These are phyloP conservation scores for Cyprinus carpio DNA, from an alignment of 2,113 vertebrate genomes.

Conservation along the genomic window DNA sequence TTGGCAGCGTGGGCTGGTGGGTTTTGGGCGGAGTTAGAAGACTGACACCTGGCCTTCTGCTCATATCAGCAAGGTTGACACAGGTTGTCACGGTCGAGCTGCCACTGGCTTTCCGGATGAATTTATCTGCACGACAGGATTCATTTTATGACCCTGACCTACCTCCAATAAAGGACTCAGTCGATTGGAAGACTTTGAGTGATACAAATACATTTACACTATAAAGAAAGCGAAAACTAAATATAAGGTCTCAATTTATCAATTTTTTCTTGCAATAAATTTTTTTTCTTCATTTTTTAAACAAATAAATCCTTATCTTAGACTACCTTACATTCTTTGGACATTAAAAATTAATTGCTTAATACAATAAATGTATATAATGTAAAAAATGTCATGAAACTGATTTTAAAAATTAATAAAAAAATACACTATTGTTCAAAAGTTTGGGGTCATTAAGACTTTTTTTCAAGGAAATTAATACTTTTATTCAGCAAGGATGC, in stretches of 20 bases:
- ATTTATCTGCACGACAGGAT: neutral
- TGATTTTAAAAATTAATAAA: no score
- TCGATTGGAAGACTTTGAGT: neutral
- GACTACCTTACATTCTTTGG: neutral
- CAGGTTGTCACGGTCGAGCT: constrained; percentile 9
- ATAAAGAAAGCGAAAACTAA: neutral
- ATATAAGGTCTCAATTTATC: neutral
- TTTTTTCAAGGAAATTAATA: no score
- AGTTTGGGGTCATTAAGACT: neutral
- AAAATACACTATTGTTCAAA: neutral
- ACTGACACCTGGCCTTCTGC: constrained; percentile 38
- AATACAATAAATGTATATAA: neutral
- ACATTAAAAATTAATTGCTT: neutral
- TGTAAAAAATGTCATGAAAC: neutral
- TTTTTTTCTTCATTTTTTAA: neutral
- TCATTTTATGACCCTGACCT: constrained; percentile 27
- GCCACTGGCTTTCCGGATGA: neutral
- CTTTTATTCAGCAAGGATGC: neutral
- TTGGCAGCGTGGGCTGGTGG: constrained; percentile 36
- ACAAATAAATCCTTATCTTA: neutral
- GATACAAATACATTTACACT: neutral
- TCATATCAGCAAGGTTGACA: constrained; percentile 31
- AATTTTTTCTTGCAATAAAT: neutral
- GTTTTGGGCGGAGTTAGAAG: constrained; percentile 51
- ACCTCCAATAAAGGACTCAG: constrained; percentile 5